These are phyloP conservation scores for Cerastis rubricosa DNA, from an alignment of 2,888 invertebrate species.

Conservation along the genomic window DNA sequence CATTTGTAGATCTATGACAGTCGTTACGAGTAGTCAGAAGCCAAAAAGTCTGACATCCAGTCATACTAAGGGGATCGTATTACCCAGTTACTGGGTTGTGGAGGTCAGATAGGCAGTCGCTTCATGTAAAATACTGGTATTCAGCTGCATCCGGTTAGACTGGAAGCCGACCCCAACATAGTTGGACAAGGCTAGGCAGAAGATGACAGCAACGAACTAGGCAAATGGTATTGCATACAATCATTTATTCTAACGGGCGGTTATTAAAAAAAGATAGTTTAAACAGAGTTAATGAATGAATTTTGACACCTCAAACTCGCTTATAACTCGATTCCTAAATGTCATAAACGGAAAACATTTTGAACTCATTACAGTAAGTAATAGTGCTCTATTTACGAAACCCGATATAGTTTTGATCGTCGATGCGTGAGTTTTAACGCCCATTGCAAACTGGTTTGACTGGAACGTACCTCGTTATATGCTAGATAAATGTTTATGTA, in stretches of 20 bases:
- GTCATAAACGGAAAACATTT: slow-evolving; percentile 26
- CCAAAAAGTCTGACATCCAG: too few relatives aligned
- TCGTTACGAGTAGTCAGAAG: too few relatives aligned
- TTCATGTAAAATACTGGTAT: too few relatives aligned
- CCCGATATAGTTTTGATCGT: slow-evolving; percentile 54
- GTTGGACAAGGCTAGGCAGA: too few relatives aligned
- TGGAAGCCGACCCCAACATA: too few relatives aligned
- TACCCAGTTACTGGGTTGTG: too few relatives aligned
- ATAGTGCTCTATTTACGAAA: slow-evolving; percentile 49
- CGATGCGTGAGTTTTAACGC: slow-evolving; percentile 59
- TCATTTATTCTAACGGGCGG: background rate
- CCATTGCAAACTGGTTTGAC: slow-evolving; percentile 51
- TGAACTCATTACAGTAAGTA: slow-evolving; percentile 37
- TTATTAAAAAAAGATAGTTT: background rate
- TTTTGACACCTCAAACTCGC: slow-evolving; percentile 3
- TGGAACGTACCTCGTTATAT: slow-evolving; percentile 38
- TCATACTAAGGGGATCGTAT: too few relatives aligned
- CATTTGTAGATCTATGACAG: too few relatives aligned
- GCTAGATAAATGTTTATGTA: slow-evolving; percentile 52
- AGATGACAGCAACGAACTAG: too few relatives aligned
- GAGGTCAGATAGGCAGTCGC: too few relatives aligned
- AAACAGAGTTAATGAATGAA: slow-evolving; percentile 6
- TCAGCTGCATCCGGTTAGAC: too few relatives aligned
- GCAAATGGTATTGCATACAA: background rate
- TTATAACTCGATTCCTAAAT: background rate